Evolutionary conservation across 2,797 vertebrate species (phyloP).

Genomic region (Iguana delicatissima): DNA sequence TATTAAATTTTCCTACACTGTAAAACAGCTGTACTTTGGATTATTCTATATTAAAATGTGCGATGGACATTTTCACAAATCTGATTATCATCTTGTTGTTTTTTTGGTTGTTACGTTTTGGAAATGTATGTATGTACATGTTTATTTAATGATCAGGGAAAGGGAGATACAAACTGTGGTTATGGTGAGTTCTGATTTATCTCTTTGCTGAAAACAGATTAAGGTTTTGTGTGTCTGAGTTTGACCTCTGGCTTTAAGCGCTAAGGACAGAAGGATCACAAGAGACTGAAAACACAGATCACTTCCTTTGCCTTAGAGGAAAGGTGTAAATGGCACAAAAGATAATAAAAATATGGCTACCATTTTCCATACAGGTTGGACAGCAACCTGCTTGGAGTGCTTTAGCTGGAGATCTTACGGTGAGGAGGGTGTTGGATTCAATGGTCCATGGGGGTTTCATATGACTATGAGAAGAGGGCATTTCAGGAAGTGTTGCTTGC

Average conservation of each 20-base stretch:
- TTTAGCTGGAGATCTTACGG: too few relatives aligned
- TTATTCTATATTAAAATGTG: constrained; percentile 83
- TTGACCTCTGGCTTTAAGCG: neutral
- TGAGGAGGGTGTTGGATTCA: too few relatives aligned
- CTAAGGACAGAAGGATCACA: neutral
- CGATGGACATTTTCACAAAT: constrained; percentile 78
- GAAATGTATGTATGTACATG: neutral
- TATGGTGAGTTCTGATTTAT: too few relatives aligned
- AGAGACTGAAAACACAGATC: too few relatives aligned
- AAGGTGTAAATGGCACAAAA: too few relatives aligned
- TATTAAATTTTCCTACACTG: constrained; percentile 99
- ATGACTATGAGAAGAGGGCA: too few relatives aligned
- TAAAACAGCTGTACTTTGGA: constrained; percentile 85
- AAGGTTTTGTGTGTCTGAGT: constrained; percentile 22
- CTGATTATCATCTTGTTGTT: neutral
- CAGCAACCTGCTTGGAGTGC: too few relatives aligned
- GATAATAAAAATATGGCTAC: too few relatives aligned
- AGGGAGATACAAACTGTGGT: neutral
- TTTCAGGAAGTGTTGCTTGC: too few relatives aligned
- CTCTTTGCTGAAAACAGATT: neutral
- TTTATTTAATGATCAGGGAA: neutral
- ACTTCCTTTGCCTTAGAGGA: too few relatives aligned
- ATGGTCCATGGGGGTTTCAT: too few relatives aligned
- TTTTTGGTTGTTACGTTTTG: neutral
- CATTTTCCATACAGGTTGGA: too few relatives aligned